phyloP scores from a whole-genome alignment of 1,140 invertebrate species.

The Ceratoteleas bidentatus region DNA sequence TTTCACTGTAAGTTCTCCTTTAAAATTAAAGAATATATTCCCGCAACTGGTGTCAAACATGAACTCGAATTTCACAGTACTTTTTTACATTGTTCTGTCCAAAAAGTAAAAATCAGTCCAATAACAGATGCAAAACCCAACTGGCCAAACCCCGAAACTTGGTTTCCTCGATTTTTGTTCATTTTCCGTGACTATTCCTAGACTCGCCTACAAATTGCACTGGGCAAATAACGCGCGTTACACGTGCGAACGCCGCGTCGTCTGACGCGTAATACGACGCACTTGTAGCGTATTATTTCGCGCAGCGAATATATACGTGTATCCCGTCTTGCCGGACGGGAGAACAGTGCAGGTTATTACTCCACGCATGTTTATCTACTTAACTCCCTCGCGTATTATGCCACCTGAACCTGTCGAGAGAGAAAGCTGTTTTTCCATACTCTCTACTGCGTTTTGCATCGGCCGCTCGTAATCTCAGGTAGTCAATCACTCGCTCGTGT shows the following conservation, averaged over 20 bases:
- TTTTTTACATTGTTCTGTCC: too few relatives aligned
- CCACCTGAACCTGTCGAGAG: constrained; percentile 77
- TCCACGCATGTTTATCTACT: constrained; percentile 78
- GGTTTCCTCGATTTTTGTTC: background rate
- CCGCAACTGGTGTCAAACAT: too few relatives aligned
- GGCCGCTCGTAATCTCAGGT: constrained; percentile 65
- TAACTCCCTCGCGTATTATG: constrained; percentile 74
- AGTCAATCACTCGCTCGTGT: constrained; percentile 41
- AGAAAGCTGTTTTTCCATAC: constrained; percentile 80
- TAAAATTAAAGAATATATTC: too few relatives aligned
- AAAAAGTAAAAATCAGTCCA: too few relatives aligned
- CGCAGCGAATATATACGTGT: constrained; percentile 68
- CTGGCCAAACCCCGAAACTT: background rate
- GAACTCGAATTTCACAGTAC: too few relatives aligned
- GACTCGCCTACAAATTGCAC: constrained; percentile 19
- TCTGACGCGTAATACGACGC: constrained; percentile 48
- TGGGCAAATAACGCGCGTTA: constrained; percentile 34
- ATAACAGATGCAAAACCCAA: too few relatives aligned
- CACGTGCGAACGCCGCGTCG: constrained; percentile 45
- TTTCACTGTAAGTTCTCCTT: too few relatives aligned
- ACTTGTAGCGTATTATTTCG: constrained; percentile 71
- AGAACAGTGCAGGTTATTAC: constrained; percentile 71
- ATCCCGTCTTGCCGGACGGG: constrained; percentile 33
- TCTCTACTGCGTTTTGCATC: constrained; percentile 69
- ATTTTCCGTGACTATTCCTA: background rate